Percentiles rank a stretch among this genome's conserved stretches.
Evolutionary conservation across 2,113 vertebrate species (phyloP).

Genomic region (Neopipo cinnamomea): DNA sequence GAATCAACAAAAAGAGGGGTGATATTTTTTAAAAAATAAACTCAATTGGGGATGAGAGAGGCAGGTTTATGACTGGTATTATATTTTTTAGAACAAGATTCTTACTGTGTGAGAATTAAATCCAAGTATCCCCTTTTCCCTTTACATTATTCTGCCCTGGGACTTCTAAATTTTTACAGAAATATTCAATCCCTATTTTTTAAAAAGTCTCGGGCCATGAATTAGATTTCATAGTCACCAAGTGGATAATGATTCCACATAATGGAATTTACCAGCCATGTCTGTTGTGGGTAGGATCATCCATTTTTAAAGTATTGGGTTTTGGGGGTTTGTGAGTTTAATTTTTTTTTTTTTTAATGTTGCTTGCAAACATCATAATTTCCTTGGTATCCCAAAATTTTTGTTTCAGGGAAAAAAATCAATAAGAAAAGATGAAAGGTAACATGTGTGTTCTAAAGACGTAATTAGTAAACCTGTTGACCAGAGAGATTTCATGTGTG

Average conservation of each 20-base stretch:
- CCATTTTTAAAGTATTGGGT: background rate
- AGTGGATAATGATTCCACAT: background rate
- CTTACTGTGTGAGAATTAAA: background rate
- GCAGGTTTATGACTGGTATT: background rate
- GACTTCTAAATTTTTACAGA: background rate
- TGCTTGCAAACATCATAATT: background rate
- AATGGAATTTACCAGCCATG: rapidly evolving
- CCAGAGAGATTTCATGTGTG: rapidly evolving
- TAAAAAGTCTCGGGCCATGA: rapidly evolving
- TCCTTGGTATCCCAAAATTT: background rate
- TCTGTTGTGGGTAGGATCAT: rapidly evolving
- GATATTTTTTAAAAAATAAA: background rate
- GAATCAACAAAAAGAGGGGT: background rate
- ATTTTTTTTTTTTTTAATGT: background rate
- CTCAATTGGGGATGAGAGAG: background rate
- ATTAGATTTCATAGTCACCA: background rate
- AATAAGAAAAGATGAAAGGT: background rate
- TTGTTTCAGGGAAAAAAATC: background rate
- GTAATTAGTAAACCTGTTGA: rapidly evolving
- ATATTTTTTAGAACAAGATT: background rate
- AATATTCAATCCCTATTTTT: background rate
- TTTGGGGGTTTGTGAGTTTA: too few species aligned
- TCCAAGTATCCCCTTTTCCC: rapidly evolving
- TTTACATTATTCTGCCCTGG: background rate
- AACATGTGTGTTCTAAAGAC: background rate